phyloP scores from a whole-genome alignment of 2,888 invertebrate genomes.

The Torymus tubicola region DNA sequence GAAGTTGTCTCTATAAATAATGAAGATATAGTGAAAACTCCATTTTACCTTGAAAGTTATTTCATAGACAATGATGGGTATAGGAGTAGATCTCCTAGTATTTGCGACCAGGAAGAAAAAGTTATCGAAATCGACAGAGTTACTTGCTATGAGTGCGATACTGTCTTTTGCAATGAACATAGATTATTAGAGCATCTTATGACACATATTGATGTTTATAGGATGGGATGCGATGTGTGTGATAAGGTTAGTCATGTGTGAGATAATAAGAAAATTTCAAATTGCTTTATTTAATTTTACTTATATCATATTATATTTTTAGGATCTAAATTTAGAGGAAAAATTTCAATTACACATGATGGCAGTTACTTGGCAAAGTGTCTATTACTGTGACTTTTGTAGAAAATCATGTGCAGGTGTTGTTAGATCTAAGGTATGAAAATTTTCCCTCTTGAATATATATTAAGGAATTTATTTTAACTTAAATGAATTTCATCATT shows the following conservation, averaged over 20 bases:
- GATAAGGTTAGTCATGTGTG: slow-evolving; percentile 52
- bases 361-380: slow-evolving; percentile 60
- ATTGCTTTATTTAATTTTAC: not conserved
- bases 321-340: slow-evolving; percentile 60
- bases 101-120: slow-evolving; percentile 32
- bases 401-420: slow-evolving; percentile 61
- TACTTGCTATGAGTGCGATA: slow-evolving; percentile 57
- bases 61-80: slow-evolving; percentile 53
- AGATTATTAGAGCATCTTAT: slow-evolving; percentile 58
- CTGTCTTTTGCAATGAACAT: slow-evolving; percentile 59
- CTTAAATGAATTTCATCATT: not conserved
- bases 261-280: not conserved
- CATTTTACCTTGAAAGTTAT: slow-evolving; percentile 59
- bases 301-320: slow-evolving; percentile 24
- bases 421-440: slow-evolving; percentile 58
- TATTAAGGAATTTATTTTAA: no score
- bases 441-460: not conserved
- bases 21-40: slow-evolving; percentile 58
- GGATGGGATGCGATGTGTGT: slow-evolving; percentile 59
- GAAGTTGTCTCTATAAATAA: slow-evolving; percentile 54
- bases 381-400: slow-evolving; percentile 60
- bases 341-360: slow-evolving; percentile 61
- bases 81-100: slow-evolving; percentile 41
- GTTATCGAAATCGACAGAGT: slow-evolving; percentile 55
- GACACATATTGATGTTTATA: slow-evolving; percentile 59